Evolutionary conservation across 23 tunicate species (phyloP), one percentile per base, ranked within the genome.

Genomic region (Trididemnum clinides): DNA sequence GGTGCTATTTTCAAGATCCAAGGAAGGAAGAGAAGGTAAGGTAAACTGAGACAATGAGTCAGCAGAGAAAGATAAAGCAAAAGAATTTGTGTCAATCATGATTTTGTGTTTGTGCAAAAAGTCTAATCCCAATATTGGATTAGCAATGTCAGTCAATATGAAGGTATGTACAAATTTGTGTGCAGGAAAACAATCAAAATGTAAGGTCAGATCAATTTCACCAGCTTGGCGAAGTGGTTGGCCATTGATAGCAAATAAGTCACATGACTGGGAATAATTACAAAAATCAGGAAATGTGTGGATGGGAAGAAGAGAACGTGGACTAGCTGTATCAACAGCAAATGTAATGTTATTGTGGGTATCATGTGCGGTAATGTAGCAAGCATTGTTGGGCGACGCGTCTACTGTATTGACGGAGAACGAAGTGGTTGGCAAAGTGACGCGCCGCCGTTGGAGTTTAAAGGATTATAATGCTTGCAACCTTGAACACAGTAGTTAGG

Each of bases 201-300:
- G 66, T n/a, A 59, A 59, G 3, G 66, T 59, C 27, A 59, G 66
- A n/a, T 59, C 66, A 25, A 59, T 59, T 59, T 59, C 66, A 10
- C 66, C 66, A 15, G 22, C 66, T n/a, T 59, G 66, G 20, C 15
- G 10, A 15, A 44, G 54, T 4, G 66, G 66, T 10, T 10, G 21
- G 66, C 22, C 22, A n/a, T 59, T 59, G 25, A n/a, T n/a, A 10
- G 66, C 25, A 59, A 19, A 59, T n/a, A 59, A 59, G 3, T 59
- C 66, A 59, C 66, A 59, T 19, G 66, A 59, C 22, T n/a, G 21
- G 25, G 5, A 19, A 5, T n/a, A 4, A 59, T 59, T 59, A 10
- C 22, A 28, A n/a, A 59, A 59, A 59, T 59, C 20, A 4, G 66
- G 66, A 59, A 59, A 59, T 19, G 22, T 25, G 22, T 4, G 22